These are phyloP conservation scores for Eutrigla gurnardus DNA, from an alignment of 2,797 vertebrate species.

Conservation along the genomic window DNA sequence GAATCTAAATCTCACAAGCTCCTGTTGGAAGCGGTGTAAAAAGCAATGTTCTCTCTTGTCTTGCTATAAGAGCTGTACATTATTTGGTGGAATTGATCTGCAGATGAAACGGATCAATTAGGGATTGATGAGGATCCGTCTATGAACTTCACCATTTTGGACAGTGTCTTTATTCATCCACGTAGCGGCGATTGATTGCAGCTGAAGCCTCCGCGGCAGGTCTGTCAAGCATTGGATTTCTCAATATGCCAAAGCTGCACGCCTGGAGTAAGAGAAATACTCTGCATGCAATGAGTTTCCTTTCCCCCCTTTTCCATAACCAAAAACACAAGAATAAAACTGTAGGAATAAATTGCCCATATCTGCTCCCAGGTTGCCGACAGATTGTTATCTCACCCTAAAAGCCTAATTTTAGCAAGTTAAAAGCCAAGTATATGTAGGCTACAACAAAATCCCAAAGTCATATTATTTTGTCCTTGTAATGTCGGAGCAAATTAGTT, in stretches of 20 bases:
- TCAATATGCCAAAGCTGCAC: not conserved
- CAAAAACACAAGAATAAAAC: not conserved
- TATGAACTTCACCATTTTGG: conserved; percentile 19
- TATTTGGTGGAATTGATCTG: conserved; percentile 27
- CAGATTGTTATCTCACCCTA: too few relatives aligned
- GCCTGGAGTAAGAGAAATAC: not conserved
- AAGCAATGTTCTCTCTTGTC: conserved; percentile 30
- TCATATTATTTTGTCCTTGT: not conserved
- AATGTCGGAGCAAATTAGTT: not conserved
- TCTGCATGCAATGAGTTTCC: conserved; percentile 3
- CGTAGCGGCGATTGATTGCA: conserved; percentile 9
- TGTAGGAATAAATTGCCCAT: not conserved
- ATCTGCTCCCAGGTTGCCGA: not conserved
- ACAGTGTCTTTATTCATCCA: not conserved
- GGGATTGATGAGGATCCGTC: not conserved
- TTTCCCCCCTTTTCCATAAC: not conserved
- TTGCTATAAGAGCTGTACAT: conserved; percentile 13
- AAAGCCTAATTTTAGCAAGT: too few relatives aligned
- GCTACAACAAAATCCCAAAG: too few relatives aligned
- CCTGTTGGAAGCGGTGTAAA: conserved; percentile 33
- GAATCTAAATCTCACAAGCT: conserved; percentile 56
- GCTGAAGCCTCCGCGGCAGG: too few relatives aligned
- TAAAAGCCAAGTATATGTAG: too few relatives aligned
- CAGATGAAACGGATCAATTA: conserved; percentile 23
- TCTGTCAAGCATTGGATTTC: conserved; percentile 5